Evolutionary conservation across 2,797 vertebrate genomes (phyloP), one percentile per base, ranked within the genome.

Genomic region (Hipposideros larvatus): DNA sequence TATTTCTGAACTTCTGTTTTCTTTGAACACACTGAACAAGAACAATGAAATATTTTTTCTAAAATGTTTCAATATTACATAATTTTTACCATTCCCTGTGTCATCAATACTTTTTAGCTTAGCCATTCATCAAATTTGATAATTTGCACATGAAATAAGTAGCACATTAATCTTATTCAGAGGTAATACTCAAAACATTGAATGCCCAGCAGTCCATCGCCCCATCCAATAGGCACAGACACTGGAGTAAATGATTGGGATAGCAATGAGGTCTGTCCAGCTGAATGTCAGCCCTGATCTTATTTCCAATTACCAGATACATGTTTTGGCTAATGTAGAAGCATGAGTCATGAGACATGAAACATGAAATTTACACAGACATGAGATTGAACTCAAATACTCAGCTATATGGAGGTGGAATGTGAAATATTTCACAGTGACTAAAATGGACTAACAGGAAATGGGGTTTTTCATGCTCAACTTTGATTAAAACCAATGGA

Each of bases 391-490:
- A 98, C 95, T 96, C 91, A 97, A 96, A 97, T 97, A 70, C 26
- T 63, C 92, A 80, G 88, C 79, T 96, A 43, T 74, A 87, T 92
- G 63, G 80, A 7, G 31, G 80, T 70, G 97, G 92, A 96, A 97
- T 97, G 96, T 98, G 98, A 98, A 98, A 96, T 87, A 91, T 85
- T 98, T 99, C 98, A 98, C 98, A 99, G 98, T 98, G 97, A 97
- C 88, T 98, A 94, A 94, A 95, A 97, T 48, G 91, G 92, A 97
- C 94, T 96, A 96, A 96, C 90, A 93, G 87, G 11, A 85, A 97
- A 96, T 94, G 93, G 95, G 87, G 61, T 1, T 51, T 24, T 75
- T 83, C 93, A 96, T 94, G 82, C 84, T 98, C 77, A 53, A 92
- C 78, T 89, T 89, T 48, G 70, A 93, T 94, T 78, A 90, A 97